phyloP scores from a whole-genome alignment of 2,113 vertebrate genomes.

The Andinoacara biseriatus region DNA sequence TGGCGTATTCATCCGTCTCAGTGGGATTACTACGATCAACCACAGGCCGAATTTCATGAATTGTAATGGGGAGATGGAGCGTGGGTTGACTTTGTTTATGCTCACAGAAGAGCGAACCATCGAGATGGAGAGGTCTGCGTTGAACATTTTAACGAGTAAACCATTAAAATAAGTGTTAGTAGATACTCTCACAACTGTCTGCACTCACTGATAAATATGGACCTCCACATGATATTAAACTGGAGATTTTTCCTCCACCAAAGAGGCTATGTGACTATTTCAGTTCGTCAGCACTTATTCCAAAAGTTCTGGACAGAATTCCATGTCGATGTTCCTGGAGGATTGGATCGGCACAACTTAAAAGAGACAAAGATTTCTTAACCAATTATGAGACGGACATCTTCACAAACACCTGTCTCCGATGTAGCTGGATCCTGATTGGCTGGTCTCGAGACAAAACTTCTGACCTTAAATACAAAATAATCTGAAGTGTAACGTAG shows the following conservation, averaged over 20 bases:
- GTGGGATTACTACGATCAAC: background rate
- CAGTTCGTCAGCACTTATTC: background rate
- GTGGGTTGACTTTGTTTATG: background rate
- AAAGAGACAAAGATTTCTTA: background rate
- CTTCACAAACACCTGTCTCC: background rate
- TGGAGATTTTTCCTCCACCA: rapidly evolving
- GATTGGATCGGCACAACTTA: background rate
- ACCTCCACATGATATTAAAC: background rate
- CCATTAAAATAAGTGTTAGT: too few relatives aligned
- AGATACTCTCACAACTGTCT: background rate
- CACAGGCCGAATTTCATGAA: background rate
- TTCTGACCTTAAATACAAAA: background rate
- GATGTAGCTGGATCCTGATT: background rate
- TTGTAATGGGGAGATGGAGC: too few relatives aligned
- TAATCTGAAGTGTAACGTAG: background rate
- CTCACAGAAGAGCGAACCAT: background rate
- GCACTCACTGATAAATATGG: background rate
- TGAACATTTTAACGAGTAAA: too few relatives aligned
- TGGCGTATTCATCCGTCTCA: too few relatives aligned
- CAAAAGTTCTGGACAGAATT: background rate
- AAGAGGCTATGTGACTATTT: background rate
- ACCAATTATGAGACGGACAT: background rate
- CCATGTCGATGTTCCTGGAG: background rate
- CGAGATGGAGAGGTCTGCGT: background rate
- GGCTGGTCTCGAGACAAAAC: background rate